Evolutionary conservation across 2,888 invertebrate genomes (phyloP), one percentile per base, ranked within the genome.

Genomic region (Nomada goodeniana): DNA sequence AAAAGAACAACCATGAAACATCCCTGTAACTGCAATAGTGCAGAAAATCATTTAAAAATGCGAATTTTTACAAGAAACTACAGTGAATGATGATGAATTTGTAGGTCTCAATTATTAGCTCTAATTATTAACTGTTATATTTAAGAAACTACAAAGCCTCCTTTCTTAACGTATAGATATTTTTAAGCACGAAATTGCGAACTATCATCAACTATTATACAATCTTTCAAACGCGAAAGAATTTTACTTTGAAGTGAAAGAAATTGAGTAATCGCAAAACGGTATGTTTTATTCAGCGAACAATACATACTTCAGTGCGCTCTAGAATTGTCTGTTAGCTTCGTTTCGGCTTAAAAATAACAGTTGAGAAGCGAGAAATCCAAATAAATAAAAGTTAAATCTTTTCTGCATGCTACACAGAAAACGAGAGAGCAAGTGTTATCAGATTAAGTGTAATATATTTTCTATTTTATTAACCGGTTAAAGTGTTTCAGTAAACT

Each of bases 371-470:
- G 26, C 13, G 2, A 47, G 29, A 29, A 52, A 67, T n/a, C 29
- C 29, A 67, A 65, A 65, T 65, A 65, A 65, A 50, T 50, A 65
- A 13, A 50, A 7, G 26, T 50, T 50, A 2, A 29, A 65, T 50
- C 29, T 65, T 15, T 18, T 29, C 13, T 50, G 26, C 4, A 64
- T 23, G 47, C 50, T 65, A 29, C 26, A 13, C 29, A n/a, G 47
- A 50, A 64, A 47, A 47, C 26, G 44, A 18, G 9, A 10, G 1
- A 23, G 20, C 47, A 11, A 13, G 2, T 13, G 1, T 11, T 15
- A 52, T 29, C n/a, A 20, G 11, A 67, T 20, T n/a, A 36, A 9
- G 9, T 36, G 5, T n/a, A 18, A n/a, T 29, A 7, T 67, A 1
- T n/a, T 52, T 67, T 29, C n/a, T 15, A 1, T 20, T 52, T 9